These are phyloP conservation scores for Leiothrix lutea DNA, from an alignment of 2,113 vertebrate species.

Conservation along the genomic window DNA sequence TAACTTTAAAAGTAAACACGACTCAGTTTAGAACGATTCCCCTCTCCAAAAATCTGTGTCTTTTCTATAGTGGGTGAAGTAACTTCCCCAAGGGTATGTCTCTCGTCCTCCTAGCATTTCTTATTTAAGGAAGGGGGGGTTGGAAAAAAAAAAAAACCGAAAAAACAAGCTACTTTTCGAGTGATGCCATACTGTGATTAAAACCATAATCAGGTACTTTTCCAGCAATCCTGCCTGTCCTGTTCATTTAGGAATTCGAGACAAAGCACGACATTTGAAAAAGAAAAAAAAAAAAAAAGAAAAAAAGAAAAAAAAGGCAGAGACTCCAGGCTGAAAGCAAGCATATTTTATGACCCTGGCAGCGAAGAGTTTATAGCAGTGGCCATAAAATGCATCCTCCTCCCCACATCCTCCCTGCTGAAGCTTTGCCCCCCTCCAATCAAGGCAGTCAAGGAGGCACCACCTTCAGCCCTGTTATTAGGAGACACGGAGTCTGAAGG, in stretches of 20 bases:
- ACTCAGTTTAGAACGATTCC: not conserved
- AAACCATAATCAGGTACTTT: not conserved
- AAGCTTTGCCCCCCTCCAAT: not conserved
- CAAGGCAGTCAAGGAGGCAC: constrained; percentile 7
- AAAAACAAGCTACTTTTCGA: not conserved
- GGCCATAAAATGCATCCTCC: constrained; percentile 61
- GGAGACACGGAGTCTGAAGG: not conserved
- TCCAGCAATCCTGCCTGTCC: not conserved
- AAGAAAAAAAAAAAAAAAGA: too few species aligned
- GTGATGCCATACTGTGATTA: not conserved
- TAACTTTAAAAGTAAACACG: not conserved
- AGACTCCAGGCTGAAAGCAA: constrained; percentile 10
- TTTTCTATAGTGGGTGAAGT: not conserved
- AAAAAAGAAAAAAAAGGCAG: constrained; percentile 32
- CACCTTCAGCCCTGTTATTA: not conserved
- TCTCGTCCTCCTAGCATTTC: not conserved
- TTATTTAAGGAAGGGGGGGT: not conserved
- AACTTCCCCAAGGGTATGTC: not conserved
- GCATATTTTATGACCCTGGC: constrained; percentile 44
- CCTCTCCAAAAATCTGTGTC: not conserved
- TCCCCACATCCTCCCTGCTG: constrained; percentile 29
- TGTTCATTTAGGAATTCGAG: not conserved
- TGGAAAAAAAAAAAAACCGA: not conserved
- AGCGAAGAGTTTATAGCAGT: constrained; percentile 42
- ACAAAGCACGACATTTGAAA: constrained; percentile 17